Evolutionary conservation across 2,888 invertebrate genomes (phyloP).

Genomic region (Netelia fuscicornis): DNA sequence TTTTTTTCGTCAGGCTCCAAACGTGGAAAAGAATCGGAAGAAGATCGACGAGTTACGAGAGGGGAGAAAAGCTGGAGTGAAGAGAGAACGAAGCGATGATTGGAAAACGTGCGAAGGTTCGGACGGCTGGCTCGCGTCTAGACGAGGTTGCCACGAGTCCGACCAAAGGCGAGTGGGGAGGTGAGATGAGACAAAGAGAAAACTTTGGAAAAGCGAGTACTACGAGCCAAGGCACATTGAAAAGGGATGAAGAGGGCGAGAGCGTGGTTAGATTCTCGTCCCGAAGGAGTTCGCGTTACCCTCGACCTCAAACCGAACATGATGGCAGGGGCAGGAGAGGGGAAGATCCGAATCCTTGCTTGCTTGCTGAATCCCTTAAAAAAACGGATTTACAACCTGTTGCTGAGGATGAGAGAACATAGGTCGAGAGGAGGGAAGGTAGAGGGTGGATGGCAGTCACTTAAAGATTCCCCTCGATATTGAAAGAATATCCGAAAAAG

Average conservation of each 20-base stretch:
- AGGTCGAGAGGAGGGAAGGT: conserved; percentile 43
- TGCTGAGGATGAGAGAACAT: conserved; percentile 76
- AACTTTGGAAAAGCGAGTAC: conserved; percentile 54
- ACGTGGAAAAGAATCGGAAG: background rate
- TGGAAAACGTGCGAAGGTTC: conserved; percentile 82
- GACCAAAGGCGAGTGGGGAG: conserved; percentile 63
- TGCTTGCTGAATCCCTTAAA: conserved; percentile 66
- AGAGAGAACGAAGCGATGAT: conserved; percentile 79
- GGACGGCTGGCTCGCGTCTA: conserved; percentile 76
- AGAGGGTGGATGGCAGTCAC: conserved; percentile 76
- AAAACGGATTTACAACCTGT: conserved; percentile 83
- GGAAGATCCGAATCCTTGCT: conserved; percentile 56
- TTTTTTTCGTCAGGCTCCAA: background rate
- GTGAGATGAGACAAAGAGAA: conserved; percentile 68
- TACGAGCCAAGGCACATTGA: conserved; percentile 63
- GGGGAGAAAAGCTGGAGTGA: conserved; percentile 58
- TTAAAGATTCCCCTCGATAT: conserved; percentile 85
- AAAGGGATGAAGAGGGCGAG: conserved; percentile 70
- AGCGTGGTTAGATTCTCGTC: conserved; percentile 72
- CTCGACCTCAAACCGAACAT: conserved; percentile 82
- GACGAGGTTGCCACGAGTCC: conserved; percentile 66
- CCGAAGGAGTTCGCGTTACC: conserved; percentile 82
- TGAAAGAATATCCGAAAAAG: conserved; percentile 84
- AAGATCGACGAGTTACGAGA: background rate
- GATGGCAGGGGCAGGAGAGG: conserved; percentile 51